Evolutionary conservation across 2,113 vertebrate species (phyloP).

Genomic region (Alectura lathami): DNA sequence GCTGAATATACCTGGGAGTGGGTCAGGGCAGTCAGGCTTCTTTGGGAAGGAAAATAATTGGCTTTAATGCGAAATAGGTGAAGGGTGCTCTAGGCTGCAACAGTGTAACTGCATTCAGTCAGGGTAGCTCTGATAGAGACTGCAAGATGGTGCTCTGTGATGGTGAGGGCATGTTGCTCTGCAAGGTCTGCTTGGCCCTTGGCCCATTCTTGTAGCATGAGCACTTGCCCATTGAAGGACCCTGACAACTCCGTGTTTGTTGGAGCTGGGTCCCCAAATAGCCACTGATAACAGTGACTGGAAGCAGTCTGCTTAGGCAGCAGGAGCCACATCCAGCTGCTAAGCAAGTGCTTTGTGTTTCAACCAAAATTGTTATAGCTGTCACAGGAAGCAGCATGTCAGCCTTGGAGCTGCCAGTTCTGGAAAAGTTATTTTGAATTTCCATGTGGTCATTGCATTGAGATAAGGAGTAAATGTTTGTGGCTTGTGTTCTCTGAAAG

Average conservation of each 20-base stretch:
- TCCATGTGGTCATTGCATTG: neutral
- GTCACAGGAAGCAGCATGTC: neutral
- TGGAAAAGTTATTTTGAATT: neutral
- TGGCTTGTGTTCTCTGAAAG: neutral
- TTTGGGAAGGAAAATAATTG: neutral
- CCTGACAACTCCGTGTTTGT: neutral
- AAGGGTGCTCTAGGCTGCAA: neutral
- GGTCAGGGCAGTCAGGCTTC: neutral
- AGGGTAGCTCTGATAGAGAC: neutral
- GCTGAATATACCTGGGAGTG: neutral
- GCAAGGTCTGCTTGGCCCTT: neutral
- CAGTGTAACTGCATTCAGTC: neutral
- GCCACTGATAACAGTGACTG: neutral
- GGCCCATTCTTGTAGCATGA: neutral
- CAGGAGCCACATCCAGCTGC: neutral
- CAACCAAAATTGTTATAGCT: neutral
- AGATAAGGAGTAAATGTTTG: neutral
- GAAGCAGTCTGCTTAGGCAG: neutral
- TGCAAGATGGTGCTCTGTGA: neutral
- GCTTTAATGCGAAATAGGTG: neutral
- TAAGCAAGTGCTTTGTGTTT: neutral
- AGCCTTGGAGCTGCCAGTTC: neutral
- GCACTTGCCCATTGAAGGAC: neutral
- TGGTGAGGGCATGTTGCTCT: fast-evolving
- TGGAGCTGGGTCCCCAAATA: neutral